Percentiles rank a stretch among this genome's conserved stretches.
Conservation (phyloP, 2,888 invertebrate species). For the Ophraella communa region DNA sequence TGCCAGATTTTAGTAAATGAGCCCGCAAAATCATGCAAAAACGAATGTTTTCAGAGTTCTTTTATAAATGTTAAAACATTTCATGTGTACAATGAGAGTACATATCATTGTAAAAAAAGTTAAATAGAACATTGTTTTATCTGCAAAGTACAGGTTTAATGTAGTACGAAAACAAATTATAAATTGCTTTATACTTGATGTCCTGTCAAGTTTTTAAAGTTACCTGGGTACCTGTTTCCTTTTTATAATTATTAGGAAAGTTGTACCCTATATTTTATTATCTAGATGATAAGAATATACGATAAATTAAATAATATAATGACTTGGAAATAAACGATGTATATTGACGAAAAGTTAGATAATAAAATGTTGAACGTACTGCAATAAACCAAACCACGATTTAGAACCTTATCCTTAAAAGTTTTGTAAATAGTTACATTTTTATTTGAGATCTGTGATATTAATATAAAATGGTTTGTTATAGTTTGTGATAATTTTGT, state of each 20-base stretch:
- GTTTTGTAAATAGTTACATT: slow-evolving; percentile 21
- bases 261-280: no score
- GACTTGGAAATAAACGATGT: not conserved
- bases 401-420: not conserved
- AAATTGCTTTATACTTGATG: no score
- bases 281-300: no score
- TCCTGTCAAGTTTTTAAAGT: no score
- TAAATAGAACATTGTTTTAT: no score
- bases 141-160: no score
- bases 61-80: not conserved
- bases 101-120: slow-evolving; percentile 2
- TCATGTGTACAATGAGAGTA: not conserved
- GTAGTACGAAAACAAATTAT: no score
- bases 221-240: no score
- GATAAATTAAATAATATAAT: no score
- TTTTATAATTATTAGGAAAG: no score
- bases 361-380: not conserved
- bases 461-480: slow-evolving; percentile 42
- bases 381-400: not conserved
- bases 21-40: slow-evolving; percentile 52
- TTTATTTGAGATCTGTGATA: slow-evolving; percentile 49
- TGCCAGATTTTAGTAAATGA: slow-evolving; percentile 38
- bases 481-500: slow-evolving; percentile 27
- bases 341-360: no score
- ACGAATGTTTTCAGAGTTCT: not conserved